A percentile compares a stretch with the other conserved stretches of the same genome.
phyloP scores from a whole-genome alignment of 1,140 invertebrate genomes.

The Tetramorium alpestre region DNA sequence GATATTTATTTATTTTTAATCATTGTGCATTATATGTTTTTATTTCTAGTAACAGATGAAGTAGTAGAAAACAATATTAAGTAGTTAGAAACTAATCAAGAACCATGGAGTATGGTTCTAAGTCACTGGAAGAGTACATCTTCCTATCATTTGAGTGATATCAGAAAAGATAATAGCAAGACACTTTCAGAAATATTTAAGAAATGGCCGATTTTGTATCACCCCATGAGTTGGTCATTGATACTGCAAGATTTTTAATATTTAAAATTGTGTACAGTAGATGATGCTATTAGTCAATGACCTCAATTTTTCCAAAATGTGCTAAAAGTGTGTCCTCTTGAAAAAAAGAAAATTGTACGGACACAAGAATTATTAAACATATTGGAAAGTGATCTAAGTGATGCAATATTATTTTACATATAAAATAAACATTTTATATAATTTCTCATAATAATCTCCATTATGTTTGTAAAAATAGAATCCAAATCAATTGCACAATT shows the following conservation, averaged over 20 bases:
- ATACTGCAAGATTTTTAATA: background rate
- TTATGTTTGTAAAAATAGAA: background rate
- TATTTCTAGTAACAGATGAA: background rate
- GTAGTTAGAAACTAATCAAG: constrained; percentile 10
- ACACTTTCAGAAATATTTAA: background rate
- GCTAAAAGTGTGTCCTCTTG: background rate
- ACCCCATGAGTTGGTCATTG: background rate
- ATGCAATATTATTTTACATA: background rate
- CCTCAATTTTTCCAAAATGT: background rate
- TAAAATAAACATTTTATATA: background rate
- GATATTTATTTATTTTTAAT: too few relatives aligned
- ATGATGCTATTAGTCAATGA: constrained; percentile 1
- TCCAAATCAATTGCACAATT: constrained; percentile 13
- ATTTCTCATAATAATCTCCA: background rate
- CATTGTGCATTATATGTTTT: background rate
- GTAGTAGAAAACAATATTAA: background rate
- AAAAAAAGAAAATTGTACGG: background rate
- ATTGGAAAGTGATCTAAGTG: background rate
- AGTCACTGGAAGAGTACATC: background rate
- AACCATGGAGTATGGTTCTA: background rate
- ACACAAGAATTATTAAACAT: background rate
- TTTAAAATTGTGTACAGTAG: background rate
- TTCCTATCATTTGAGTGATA: background rate
- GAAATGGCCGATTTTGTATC: constrained; percentile 19
- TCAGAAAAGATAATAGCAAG: background rate